Percentiles rank a stretch among this genome's conserved stretches.
These are phyloP conservation scores for Lasioglossum figueresi DNA, from an alignment of 2,888 invertebrate species.

Conservation along the genomic window DNA sequence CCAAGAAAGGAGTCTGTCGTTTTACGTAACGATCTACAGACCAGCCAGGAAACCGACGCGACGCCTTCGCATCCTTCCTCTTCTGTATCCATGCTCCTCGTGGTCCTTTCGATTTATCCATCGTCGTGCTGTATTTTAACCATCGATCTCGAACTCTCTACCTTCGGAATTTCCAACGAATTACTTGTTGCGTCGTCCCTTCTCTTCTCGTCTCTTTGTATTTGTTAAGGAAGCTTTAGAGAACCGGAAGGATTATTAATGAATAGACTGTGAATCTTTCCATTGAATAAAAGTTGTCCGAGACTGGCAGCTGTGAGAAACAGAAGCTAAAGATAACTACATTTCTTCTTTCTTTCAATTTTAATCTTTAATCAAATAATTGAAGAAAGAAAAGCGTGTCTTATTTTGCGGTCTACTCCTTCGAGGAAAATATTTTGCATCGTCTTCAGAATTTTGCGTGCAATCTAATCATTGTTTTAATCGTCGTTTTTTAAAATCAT, in stretches of 20 bases:
- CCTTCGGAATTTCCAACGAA: not conserved
- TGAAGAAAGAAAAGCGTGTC: not conserved
- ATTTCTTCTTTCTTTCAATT: not conserved
- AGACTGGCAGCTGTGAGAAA: not conserved
- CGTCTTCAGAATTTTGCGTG: no score
- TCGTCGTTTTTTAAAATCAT: no score
- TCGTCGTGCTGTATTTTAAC: not conserved
- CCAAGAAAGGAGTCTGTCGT: constrained; percentile 65
- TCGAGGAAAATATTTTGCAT: not conserved
- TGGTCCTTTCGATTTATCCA: constrained; percentile 26
- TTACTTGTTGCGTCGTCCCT: not conserved
- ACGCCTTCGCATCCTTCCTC: constrained; percentile 39
- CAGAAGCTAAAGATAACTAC: not conserved
- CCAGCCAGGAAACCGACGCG: constrained; percentile 51
- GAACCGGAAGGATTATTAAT: not conserved
- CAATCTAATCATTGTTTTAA: not conserved
- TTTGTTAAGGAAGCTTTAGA: not conserved
- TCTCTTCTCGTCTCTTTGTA: not conserved
- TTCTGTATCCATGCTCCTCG: constrained; percentile 62
- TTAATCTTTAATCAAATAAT: not conserved
- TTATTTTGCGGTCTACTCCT: not conserved
- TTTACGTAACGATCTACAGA: constrained; percentile 68
- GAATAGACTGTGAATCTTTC: not conserved
- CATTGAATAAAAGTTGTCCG: not conserved
- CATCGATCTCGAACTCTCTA: not conserved